Evolutionary conservation across 2,797 vertebrate genomes (phyloP), one percentile per base, ranked within the genome.

Genomic region (Linurgus olivaceus): DNA sequence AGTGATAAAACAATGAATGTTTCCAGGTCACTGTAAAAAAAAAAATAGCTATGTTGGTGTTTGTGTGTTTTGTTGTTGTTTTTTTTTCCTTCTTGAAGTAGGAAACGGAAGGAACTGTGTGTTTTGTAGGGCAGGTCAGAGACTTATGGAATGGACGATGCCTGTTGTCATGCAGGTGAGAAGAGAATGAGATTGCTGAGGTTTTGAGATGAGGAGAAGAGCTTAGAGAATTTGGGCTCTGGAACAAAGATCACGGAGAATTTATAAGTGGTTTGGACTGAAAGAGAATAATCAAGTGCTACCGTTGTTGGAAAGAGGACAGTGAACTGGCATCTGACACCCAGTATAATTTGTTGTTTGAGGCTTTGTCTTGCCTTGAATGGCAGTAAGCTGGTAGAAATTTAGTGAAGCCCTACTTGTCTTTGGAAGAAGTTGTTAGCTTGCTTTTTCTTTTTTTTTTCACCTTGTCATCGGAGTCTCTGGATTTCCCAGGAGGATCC

Each of bases 1-100:
- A 88, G 91, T 2, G 3, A 40, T 59, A 87, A 80, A 83, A 88
- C 21, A 40, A 71, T 0, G 11, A 91, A 82, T 86, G 86, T 94
- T 96, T 96, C 96, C 95, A 96, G 96, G 96, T 96, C 94, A 91
- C 94, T 94, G 94, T 97, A 86, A 92, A 94, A 89, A 81, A 59
- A 91, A 83, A 91, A 79, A 58, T 63, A 90, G 84, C 86, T 95
- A 40, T 74, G 94, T 96, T 96, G 94, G 84, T 95, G 93, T 94
- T 94, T 14, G 79, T 93, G 88, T 82, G 76, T 96, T 96, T 92
- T 88, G 80, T 96, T 88, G 81, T 87, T 91, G 78, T 76, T 90
- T 52, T 66, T 58, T 84, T 92, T 89, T 57, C 7, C 8, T 66
- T 92, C 86, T 93, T 77, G 90, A 94, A 85, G 83, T 91, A 93